Conservation (phyloP, 2,888 invertebrate species). For the Dryobotodes eremita region DNA sequence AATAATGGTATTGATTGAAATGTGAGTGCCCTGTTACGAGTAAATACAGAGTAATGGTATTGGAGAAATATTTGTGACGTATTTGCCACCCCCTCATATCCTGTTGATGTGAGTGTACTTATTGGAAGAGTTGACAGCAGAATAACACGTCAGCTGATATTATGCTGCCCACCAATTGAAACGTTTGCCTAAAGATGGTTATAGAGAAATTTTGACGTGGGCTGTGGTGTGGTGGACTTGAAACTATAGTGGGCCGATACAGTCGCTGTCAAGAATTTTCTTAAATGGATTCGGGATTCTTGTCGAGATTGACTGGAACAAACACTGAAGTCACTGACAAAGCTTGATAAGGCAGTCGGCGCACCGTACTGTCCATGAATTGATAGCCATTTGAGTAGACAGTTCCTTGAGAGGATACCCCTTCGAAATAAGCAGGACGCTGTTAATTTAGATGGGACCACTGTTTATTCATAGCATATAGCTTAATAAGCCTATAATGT, state of each 20-base stretch:
- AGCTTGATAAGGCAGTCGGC: too few species aligned
- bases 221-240: too few species aligned
- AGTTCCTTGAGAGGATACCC: background rate
- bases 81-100: constrained; percentile 12
- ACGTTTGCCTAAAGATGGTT: background rate
- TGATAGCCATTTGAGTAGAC: too few species aligned
- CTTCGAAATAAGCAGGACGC: background rate
- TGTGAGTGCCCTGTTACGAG: constrained; percentile 8
- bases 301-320: too few species aligned
- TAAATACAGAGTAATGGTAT: constrained; percentile 3
- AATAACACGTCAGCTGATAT: background rate
- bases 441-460: background rate
- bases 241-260: background rate
- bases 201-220: too few species aligned
- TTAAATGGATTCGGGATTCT: too few species aligned
- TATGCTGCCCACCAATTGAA: background rate
- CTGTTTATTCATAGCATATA: background rate
- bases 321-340: background rate
- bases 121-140: background rate
- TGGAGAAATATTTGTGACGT: constrained; percentile 17
- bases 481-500: too few species aligned
- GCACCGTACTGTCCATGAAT: too few species aligned
- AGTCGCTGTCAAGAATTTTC: background rate
- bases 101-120: constrained; percentile 25
- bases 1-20: constrained; percentile 22